Evolutionary conservation across 2,113 vertebrate species (phyloP).

Genomic region (Cricetomys ansorgei): DNA sequence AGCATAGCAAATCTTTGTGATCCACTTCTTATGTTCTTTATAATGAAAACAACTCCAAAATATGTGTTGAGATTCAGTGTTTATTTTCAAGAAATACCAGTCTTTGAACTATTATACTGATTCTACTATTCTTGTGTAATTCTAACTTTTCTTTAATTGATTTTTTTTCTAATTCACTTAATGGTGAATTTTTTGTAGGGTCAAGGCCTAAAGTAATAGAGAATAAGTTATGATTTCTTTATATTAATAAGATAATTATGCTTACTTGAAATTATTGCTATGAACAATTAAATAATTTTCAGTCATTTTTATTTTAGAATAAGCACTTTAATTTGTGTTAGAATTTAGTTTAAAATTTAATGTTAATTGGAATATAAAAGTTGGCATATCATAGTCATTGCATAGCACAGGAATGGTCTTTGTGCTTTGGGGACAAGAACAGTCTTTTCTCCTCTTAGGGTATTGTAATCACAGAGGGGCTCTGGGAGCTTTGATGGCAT

Average conservation of each 20-base stretch:
- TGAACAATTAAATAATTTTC: not conserved
- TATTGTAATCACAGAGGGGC: slow-evolving; percentile 88
- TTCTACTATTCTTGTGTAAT: slow-evolving; percentile 40
- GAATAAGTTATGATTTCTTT: slow-evolving; percentile 38
- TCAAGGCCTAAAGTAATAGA: slow-evolving; percentile 44
- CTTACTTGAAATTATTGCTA: slow-evolving; percentile 38
- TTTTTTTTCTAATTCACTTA: not conserved
- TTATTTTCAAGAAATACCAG: slow-evolving; percentile 50
- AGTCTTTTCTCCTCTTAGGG: slow-evolving; percentile 77
- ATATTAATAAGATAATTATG: slow-evolving; percentile 28
- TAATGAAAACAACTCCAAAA: not conserved
- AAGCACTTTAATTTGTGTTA: slow-evolving; percentile 46
- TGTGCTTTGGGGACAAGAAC: slow-evolving; percentile 1
- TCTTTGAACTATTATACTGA: not conserved
- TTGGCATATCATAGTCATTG: not conserved
- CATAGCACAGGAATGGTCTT: not conserved
- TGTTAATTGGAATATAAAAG: slow-evolving; percentile 34
- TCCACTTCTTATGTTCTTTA: not conserved
- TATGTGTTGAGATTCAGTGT: not conserved
- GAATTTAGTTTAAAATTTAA: slow-evolving; percentile 42
- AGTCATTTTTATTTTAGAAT: slow-evolving; percentile 46
- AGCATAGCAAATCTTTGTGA: not conserved
- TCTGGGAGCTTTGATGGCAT: slow-evolving; percentile 95
- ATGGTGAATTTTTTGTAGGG: slow-evolving; percentile 27
- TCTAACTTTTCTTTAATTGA: slow-evolving; percentile 53